phyloP scores from a whole-genome alignment of 2,797 vertebrate species.

The Leucoraja ocellata region DNA sequence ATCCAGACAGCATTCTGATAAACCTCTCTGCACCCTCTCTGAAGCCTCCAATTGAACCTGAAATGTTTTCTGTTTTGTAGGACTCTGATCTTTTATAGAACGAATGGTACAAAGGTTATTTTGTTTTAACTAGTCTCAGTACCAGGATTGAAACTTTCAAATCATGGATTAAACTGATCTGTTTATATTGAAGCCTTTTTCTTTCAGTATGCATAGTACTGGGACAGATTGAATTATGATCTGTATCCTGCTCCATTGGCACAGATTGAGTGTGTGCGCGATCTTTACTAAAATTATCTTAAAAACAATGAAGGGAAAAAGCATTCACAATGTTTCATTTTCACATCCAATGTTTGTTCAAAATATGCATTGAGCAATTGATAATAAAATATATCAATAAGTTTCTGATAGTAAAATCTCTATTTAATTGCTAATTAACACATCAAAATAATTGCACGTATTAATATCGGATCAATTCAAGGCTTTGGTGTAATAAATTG shows the following conservation, averaged over 20 bases:
- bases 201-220: neutral
- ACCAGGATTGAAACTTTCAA: neutral
- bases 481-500: neutral
- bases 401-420: neutral
- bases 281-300: neutral
- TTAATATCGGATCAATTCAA: neutral
- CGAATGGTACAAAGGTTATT: too few species aligned
- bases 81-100: too few species aligned
- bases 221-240: neutral
- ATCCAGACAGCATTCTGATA: too few species aligned
- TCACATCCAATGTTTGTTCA: neutral
- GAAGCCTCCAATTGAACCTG: too few species aligned
- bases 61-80: too few species aligned
- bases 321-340: neutral
- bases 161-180: neutral
- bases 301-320: neutral
- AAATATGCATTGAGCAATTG: neutral
- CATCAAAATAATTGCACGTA: neutral
- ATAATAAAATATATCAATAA: neutral
- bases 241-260: neutral
- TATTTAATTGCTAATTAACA: constrained; percentile 5
- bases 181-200: neutral
- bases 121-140: neutral
- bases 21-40: too few species aligned
- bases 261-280: neutral